Evolutionary conservation across 2,797 vertebrate genomes (phyloP).

Genomic region (Falco novaeseelandiae): DNA sequence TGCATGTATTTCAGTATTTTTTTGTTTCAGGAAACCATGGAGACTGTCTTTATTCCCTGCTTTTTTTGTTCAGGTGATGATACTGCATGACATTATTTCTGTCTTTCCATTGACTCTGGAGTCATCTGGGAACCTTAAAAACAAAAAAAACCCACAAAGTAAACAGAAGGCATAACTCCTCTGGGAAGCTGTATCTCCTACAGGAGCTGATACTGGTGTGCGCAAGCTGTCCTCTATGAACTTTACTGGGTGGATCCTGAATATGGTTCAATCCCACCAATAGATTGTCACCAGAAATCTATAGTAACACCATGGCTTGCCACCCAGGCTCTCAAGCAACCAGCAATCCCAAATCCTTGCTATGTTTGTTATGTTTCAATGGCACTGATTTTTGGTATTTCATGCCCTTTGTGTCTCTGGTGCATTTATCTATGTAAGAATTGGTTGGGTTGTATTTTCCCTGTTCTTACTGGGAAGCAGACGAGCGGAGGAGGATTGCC

Average conservation of each 20-base stretch:
- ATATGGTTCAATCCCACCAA: rapidly evolving
- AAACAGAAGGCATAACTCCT: background rate
- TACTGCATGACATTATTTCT: background rate
- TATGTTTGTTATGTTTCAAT: rapidly evolving
- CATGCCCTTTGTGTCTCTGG: rapidly evolving
- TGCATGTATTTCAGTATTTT: background rate
- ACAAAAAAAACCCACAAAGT: background rate
- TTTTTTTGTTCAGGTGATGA: background rate
- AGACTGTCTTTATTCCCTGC: background rate
- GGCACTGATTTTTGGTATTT: rapidly evolving
- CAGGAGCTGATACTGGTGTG: background rate
- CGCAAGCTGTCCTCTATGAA: background rate
- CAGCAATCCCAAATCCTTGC: background rate
- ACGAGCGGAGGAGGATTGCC: background rate
- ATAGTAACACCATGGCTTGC: rapidly evolving
- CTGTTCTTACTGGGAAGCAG: background rate
- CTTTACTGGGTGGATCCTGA: background rate
- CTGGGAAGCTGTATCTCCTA: background rate
- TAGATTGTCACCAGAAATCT: rapidly evolving
- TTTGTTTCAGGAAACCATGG: background rate
- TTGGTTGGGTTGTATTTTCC: background rate
- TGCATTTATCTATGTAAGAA: rapidly evolving
- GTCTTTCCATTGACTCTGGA: background rate
- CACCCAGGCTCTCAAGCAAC: background rate
- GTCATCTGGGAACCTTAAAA: background rate